These are phyloP conservation scores for Schizopygopsis pylzovi DNA, from an alignment of 2,797 vertebrate species.

Conservation along the genomic window DNA sequence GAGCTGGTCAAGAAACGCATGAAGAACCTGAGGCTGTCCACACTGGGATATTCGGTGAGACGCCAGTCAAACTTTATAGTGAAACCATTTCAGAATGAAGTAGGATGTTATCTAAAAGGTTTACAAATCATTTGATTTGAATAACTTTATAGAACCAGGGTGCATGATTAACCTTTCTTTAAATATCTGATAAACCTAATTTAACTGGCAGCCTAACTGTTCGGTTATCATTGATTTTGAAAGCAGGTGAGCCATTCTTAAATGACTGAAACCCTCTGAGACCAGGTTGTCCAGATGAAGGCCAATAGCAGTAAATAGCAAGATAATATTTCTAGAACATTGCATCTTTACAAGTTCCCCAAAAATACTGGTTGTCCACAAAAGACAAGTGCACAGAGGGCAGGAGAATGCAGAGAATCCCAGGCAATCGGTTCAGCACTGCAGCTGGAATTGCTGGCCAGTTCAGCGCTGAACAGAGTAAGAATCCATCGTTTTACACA, in stretches of 20 bases:
- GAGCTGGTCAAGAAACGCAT: slow-evolving; percentile 85
- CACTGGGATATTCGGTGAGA: slow-evolving; percentile 76
- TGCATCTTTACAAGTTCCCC: background rate
- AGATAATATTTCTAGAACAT: too few relatives aligned
- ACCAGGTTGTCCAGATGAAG: too few relatives aligned
- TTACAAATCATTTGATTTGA: background rate
- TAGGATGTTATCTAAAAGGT: background rate
- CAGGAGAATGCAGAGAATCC: background rate
- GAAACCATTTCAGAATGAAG: background rate
- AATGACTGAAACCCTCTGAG: too few relatives aligned
- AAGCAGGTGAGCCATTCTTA: too few relatives aligned
- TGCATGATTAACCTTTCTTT: background rate
- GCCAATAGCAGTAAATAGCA: too few relatives aligned
- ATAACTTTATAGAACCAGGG: background rate
- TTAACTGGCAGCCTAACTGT: too few relatives aligned
- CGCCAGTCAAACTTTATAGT: background rate
- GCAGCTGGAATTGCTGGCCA: background rate
- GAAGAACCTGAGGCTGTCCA: slow-evolving; percentile 84
- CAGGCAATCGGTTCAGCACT: background rate
- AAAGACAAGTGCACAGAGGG: too few relatives aligned
- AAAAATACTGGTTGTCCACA: too few relatives aligned
- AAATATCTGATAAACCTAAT: too few relatives aligned
- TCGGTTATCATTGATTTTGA: too few relatives aligned
- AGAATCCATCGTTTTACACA: background rate
- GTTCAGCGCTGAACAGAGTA: background rate